Percentiles rank a stretch among this genome's conserved stretches.
phyloP scores from a whole-genome alignment of 2,888 invertebrate species.

The Linnaemya vulpina region DNA sequence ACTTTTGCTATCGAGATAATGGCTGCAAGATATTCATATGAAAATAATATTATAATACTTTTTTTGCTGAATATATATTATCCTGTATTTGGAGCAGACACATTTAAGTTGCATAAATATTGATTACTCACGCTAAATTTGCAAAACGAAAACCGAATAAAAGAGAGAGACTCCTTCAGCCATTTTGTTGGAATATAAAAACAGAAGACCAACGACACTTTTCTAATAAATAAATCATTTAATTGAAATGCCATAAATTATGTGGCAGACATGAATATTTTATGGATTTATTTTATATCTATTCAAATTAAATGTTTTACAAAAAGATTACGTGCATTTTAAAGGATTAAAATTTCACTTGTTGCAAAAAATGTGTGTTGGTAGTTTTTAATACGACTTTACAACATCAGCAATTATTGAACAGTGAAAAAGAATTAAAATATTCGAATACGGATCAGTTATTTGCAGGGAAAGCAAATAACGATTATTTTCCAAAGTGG shows the following conservation, averaged over 20 bases:
- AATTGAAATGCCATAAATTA: not conserved
- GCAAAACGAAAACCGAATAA: not conserved
- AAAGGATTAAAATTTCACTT: too few relatives aligned
- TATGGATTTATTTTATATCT: not conserved
- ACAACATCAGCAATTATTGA: too few relatives aligned
- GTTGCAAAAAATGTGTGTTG: too few relatives aligned
- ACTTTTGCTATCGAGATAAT: not conserved
- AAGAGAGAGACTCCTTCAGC: not conserved
- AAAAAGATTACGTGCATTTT: not conserved
- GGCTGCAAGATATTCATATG: not conserved
- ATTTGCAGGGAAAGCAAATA: too few relatives aligned
- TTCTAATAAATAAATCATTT: not conserved
- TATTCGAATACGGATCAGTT: too few relatives aligned
- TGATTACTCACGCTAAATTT: slow-evolving; percentile 21
- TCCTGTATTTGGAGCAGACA: slow-evolving; percentile 16
- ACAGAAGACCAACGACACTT: not conserved
- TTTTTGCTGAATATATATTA: slow-evolving; percentile 16
- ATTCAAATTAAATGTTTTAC: not conserved
- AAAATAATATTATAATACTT: slow-evolving; percentile 7
- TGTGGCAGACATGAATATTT: not conserved
- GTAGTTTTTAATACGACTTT: too few relatives aligned
- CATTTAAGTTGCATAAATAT: not conserved
- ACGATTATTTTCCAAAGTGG: too few relatives aligned
- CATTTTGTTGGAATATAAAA: not conserved
- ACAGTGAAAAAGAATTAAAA: too few relatives aligned